Percentiles rank a stretch among this genome's conserved stretches.
Evolutionary conservation across 2,113 vertebrate genomes (phyloP).

Genomic region (Fulmarus glacialis): DNA sequence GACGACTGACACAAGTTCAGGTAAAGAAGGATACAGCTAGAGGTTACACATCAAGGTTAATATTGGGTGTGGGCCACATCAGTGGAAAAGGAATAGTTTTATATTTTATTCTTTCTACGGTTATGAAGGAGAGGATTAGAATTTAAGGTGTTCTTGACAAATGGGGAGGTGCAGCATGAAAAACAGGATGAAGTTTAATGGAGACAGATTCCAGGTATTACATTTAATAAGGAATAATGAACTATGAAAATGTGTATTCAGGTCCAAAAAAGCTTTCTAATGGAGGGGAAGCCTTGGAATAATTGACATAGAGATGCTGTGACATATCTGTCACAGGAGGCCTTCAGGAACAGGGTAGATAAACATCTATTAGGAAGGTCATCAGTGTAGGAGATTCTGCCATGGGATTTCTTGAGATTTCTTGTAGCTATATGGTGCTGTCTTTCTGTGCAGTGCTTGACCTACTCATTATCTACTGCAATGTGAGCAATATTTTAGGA

Average conservation of each 20-base stretch:
- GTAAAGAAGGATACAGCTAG: conserved; percentile 62
- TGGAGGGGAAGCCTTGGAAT: background rate
- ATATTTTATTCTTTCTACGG: background rate
- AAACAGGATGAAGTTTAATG: background rate
- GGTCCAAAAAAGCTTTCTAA: background rate
- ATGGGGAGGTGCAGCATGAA: background rate
- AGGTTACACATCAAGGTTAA: background rate
- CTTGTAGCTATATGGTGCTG: background rate
- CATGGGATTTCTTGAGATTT: background rate
- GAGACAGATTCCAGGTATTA: background rate
- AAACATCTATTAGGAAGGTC: background rate
- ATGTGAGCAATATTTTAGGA: background rate
- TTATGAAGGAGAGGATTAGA: background rate
- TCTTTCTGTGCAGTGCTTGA: background rate
- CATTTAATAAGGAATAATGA: background rate
- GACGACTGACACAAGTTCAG: conserved; percentile 86
- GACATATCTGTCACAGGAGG: background rate
- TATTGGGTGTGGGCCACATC: background rate
- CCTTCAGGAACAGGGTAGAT: background rate
- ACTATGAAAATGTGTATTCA: background rate
- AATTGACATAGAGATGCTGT: background rate
- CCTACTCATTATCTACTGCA: background rate
- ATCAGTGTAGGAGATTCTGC: background rate
- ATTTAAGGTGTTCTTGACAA: background rate
- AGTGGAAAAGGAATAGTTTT: background rate